These are phyloP conservation scores for Apamea anceps DNA, from an alignment of 2,888 invertebrate species.

Conservation along the genomic window DNA sequence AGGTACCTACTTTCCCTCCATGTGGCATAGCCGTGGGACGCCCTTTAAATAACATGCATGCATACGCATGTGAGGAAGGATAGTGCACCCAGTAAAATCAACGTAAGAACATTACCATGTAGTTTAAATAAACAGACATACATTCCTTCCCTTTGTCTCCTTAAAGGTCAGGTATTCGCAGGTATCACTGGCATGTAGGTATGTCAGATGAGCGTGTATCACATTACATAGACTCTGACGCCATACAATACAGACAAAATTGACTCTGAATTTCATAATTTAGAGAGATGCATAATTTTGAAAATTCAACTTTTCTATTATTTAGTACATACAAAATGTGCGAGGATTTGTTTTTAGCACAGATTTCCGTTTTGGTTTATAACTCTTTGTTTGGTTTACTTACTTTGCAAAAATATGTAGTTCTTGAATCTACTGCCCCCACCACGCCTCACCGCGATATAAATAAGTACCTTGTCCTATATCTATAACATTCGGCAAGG, in stretches of 20 bases:
- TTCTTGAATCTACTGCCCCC: not conserved
- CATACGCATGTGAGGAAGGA: not conserved
- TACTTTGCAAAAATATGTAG: not conserved
- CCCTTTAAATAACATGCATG: not conserved
- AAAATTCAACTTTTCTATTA: not conserved
- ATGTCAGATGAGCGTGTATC: conserved; percentile 31
- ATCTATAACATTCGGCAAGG: conserved; percentile 3
- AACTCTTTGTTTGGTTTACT: not conserved
- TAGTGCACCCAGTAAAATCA: not conserved
- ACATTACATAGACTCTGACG: conserved; percentile 1
- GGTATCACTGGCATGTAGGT: conserved; percentile 43
- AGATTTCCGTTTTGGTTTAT: conserved; percentile 2
- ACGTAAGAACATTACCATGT: conserved; percentile 12
- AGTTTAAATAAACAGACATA: conserved; percentile 37
- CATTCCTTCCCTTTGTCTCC: conserved; percentile 57
- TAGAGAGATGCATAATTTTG: not conserved
- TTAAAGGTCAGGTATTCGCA: conserved; percentile 53
- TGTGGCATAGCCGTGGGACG: too few relatives aligned
- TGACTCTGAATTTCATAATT: conserved; percentile 32
- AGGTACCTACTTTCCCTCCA: too few relatives aligned
- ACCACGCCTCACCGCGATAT: not conserved
- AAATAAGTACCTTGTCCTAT: not conserved
- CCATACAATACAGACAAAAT: not conserved
- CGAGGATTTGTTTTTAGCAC: not conserved
- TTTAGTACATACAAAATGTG: not conserved